A percentile compares a stretch with the other conserved stretches of the same genome.
Conservation (phyloP, 2,113 vertebrate genomes). For the Myotis yumanensis region DNA sequence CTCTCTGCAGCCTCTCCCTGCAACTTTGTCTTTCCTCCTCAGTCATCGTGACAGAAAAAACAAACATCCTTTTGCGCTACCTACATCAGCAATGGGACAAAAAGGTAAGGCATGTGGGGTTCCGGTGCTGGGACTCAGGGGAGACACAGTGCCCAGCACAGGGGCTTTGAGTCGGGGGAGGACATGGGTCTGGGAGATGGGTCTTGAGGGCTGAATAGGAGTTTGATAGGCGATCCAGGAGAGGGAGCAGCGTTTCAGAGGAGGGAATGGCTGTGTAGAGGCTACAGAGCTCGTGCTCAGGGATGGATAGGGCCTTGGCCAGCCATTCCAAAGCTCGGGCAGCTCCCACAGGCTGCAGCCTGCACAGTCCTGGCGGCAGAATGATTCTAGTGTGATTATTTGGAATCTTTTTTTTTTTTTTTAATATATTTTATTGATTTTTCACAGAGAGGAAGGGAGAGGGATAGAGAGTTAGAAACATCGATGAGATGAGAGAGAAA, state of each 20-base stretch:
- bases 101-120: constrained; percentile 85
- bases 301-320: not conserved
- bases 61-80: constrained; percentile 95
- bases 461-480: no score
- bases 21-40: constrained; percentile 44
- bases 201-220: not conserved
- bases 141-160: no score
- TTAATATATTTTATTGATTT: no score
- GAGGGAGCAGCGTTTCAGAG: not conserved
- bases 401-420: not conserved
- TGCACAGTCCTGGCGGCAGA: not conserved
- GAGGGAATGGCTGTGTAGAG: not conserved
- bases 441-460: no score
- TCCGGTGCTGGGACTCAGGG: not conserved
- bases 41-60: constrained; percentile 99
- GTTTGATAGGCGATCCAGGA: not conserved
- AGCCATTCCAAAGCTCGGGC: not conserved
- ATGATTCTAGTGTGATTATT: not conserved
- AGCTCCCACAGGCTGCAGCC: no score
- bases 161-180: not conserved
- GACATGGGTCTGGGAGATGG: not conserved
- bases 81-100: constrained; percentile 98
- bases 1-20: not conserved
- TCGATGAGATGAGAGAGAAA: no score
- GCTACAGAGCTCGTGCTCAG: not conserved